Evolutionary conservation across 2,797 vertebrate genomes (phyloP).

Genomic region (Phylloscopus collybita): DNA sequence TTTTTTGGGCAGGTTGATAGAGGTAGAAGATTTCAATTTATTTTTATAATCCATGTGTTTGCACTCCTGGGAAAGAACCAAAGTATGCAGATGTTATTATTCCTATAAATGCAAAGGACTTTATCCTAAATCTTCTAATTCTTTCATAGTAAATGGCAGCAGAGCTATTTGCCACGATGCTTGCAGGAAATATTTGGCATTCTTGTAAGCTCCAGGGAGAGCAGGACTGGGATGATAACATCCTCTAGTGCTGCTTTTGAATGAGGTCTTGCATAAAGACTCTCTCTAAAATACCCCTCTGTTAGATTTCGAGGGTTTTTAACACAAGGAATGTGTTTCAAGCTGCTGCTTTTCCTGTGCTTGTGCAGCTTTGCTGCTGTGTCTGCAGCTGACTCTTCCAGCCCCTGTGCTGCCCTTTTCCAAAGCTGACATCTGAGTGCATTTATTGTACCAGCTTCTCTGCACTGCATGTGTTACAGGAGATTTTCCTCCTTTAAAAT

Average conservation of each 20-base stretch:
- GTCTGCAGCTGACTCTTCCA: not conserved
- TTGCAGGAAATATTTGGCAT: slow-evolving; percentile 58
- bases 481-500: not conserved
- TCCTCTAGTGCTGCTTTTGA: slow-evolving; percentile 27
- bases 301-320: not conserved
- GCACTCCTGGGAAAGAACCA: not conserved
- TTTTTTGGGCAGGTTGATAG: slow-evolving; percentile 55
- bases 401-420: not conserved
- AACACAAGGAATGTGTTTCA: not conserved
- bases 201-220: slow-evolving; percentile 46
- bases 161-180: not conserved
- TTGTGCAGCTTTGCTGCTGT: not conserved
- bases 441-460: not conserved
- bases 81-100: not conserved
- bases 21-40: not conserved
- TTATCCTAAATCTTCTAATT: slow-evolving; percentile 39
- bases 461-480: not conserved
- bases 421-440: not conserved
- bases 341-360: not conserved
- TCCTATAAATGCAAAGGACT: slow-evolving; percentile 21
- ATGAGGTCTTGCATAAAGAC: not conserved
- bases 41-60: not conserved
- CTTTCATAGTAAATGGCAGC: not conserved
- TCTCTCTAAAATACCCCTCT: not conserved
- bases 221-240: slow-evolving; percentile 24